Conservation (phyloP, 2,888 invertebrate genomes). For the Cosmia pyralina region DNA sequence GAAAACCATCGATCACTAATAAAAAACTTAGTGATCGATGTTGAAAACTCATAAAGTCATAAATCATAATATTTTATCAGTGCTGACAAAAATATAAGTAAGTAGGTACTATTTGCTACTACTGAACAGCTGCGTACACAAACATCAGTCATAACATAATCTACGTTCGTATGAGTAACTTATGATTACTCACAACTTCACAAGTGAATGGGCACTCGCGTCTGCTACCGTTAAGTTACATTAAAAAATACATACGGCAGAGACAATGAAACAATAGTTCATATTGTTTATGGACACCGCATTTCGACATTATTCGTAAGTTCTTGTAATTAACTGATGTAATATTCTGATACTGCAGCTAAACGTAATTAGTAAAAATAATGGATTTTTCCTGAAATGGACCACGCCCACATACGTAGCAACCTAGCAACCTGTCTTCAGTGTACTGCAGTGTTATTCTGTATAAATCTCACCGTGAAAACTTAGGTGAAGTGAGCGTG, state of each 20-base stretch:
- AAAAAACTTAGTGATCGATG: no score
- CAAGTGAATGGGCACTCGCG: constrained; percentile 52
- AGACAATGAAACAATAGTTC: constrained; percentile 64
- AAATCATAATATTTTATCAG: no score
- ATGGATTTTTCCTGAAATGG: background rate
- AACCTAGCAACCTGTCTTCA: no score
- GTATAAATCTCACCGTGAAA: no score
- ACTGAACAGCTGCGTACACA: constrained; percentile 37
- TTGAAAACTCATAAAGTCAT: background rate
- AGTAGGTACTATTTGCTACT: background rate
- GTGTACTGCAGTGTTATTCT: no score
- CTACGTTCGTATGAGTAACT: constrained; percentile 12
- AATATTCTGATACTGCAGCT: constrained; percentile 1
- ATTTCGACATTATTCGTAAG: constrained; percentile 44
- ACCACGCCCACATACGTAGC: no score
- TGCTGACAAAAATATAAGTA: constrained; percentile 6
- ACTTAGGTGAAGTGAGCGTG: no score
- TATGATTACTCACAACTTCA: constrained; percentile 21
- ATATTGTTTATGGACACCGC: constrained; percentile 58
- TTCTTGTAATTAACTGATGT: constrained; percentile 35
- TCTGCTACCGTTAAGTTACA: constrained; percentile 43
- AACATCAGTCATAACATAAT: constrained; percentile 26
- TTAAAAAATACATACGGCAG: constrained; percentile 48
- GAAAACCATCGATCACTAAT: no score
- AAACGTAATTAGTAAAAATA: background rate